Percentiles rank a stretch among this genome's conserved stretches.
Conservation (phyloP, 2,113 vertebrate species). For the human (Homo sapiens) region GRCh38 chr14:57288001-57288500, state of each 20-base stretch:
- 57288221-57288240: constrained; percentile 24
- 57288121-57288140: neutral
- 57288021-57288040: neutral
- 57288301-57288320: neutral
- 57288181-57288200: neutral
- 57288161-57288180: too few species aligned
- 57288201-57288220: neutral
- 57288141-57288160: constrained; percentile 16
- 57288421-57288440: neutral
- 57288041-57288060: neutral
- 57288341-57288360: neutral
- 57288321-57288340: neutral
- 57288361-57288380: neutral
- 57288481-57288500: neutral
- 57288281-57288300: neutral
- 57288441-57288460: neutral
- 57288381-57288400: neutral
- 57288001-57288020: neutral
- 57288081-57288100: neutral
- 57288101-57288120: neutral
- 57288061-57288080: neutral
- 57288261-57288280: neutral
- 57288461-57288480: constrained; percentile 3
- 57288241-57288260: neutral
- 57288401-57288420: neutral